phyloP scores from a whole-genome alignment of 2,888 invertebrate genomes.

The Diaprepes abbreviatus region DNA sequence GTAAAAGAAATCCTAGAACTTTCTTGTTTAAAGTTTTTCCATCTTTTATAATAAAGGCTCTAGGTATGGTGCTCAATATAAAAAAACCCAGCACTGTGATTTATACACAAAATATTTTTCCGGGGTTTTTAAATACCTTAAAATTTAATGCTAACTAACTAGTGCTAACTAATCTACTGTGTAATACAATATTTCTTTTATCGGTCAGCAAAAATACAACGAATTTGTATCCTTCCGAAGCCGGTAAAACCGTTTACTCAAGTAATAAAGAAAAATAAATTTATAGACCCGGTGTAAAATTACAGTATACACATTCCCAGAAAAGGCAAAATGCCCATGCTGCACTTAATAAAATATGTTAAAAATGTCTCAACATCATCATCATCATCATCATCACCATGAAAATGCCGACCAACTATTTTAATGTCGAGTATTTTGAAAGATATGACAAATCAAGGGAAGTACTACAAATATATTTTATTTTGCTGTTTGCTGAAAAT shows the following conservation, averaged over 20 bases:
- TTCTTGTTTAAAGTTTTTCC: too few species aligned
- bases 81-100: too few species aligned
- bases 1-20: too few species aligned
- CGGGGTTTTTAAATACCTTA: too few species aligned
- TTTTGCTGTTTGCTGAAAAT: background rate
- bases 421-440: background rate
- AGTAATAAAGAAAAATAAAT: background rate
- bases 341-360: background rate
- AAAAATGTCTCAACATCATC: background rate
- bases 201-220: background rate
- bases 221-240: background rate
- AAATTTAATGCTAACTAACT: too few species aligned
- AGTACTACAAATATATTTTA: background rate
- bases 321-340: background rate
- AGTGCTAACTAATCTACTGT: too few species aligned
- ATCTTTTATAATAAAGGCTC: too few species aligned
- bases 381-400: background rate
- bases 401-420: background rate
- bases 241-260: background rate
- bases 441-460: slow-evolving; percentile 6
- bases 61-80: too few species aligned
- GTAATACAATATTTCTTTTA: too few species aligned
- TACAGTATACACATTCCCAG: background rate
- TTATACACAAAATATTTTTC: too few species aligned
- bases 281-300: background rate